Conservation (phyloP, 1,140 invertebrate genomes). For the Hyles euphorbiae region DNA sequence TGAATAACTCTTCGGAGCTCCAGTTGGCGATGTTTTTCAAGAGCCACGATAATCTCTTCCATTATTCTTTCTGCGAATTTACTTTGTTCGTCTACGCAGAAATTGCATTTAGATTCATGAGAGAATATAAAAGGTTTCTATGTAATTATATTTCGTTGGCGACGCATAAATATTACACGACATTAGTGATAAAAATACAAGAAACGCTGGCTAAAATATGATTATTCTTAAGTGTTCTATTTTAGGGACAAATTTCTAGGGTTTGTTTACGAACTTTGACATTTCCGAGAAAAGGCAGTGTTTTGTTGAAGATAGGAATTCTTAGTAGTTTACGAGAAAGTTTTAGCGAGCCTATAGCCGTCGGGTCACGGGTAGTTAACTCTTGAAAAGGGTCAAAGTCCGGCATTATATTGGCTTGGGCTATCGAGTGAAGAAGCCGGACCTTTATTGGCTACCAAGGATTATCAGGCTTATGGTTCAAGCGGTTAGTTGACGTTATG, state of each 20-base stretch:
- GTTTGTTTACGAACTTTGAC: not conserved
- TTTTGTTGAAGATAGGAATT: not conserved
- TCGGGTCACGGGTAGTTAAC: constrained; percentile 22
- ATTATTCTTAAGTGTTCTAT: no score
- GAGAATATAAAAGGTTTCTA: constrained; percentile 2
- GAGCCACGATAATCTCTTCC: constrained; percentile 40
- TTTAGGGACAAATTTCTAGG: no score
- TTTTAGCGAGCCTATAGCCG: constrained; percentile 9
- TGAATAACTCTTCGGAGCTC: constrained; percentile 35
- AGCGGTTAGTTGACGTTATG: not conserved
- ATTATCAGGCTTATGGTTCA: constrained; percentile 7
- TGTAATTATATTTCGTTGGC: constrained; percentile 1
- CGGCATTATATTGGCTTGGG: constrained; percentile 2
- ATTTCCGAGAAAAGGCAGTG: not conserved
- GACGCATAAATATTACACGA: not conserved
- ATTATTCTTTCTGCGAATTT: constrained; percentile 40
- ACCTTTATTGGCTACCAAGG: constrained; percentile 18
- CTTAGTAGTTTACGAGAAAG: constrained; percentile 16
- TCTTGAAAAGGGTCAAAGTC: constrained; percentile 10
- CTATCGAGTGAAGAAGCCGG: constrained; percentile 7
- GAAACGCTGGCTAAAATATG: no score
- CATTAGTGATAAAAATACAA: not conserved
- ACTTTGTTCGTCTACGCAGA: constrained; percentile 26
- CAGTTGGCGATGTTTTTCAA: constrained; percentile 35
- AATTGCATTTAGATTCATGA: constrained; percentile 12